Conservation (phyloP, 2,888 invertebrate species). For the Aphelenchoides bicaudatus region DNA sequence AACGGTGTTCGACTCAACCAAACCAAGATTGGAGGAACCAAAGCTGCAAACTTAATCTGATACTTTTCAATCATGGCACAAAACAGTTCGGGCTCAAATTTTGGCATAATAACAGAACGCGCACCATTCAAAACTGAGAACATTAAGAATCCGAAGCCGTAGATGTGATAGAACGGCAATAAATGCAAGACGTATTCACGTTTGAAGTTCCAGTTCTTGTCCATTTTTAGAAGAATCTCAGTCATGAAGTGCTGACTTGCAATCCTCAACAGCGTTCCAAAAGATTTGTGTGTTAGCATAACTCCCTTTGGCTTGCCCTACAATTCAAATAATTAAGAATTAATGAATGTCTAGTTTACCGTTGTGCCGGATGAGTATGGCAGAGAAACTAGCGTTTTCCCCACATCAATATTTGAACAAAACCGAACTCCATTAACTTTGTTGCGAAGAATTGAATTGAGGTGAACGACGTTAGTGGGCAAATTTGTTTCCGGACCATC, state of each 20-base stretch:
- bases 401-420: slow-evolving; percentile 30
- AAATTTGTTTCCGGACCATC: slow-evolving; percentile 7
- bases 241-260: background rate
- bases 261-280: slow-evolving; percentile 41
- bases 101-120: slow-evolving; percentile 27
- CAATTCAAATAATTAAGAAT: slow-evolving; percentile 63
- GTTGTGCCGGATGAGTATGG: slow-evolving; percentile 32
- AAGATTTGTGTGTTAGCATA: slow-evolving; percentile 43
- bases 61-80: slow-evolving; percentile 29
- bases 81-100: slow-evolving; percentile 33
- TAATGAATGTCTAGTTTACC: slow-evolving; percentile 63
- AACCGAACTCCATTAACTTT: slow-evolving; percentile 16
- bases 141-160: slow-evolving; percentile 32
- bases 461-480: slow-evolving; percentile 18
- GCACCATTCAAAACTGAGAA: slow-evolving; percentile 32
- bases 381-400: slow-evolving; percentile 32
- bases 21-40: slow-evolving; percentile 69
- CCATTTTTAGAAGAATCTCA: slow-evolving; percentile 14
- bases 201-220: slow-evolving; percentile 59
- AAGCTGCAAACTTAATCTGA: slow-evolving; percentile 61
- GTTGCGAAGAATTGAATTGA: slow-evolving; percentile 20
- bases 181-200: slow-evolving; percentile 67
- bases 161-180: slow-evolving; percentile 64
- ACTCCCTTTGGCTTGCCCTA: slow-evolving; percentile 52
- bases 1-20: slow-evolving; percentile 65